Evolutionary conservation across 2,888 invertebrate species (phyloP).

Genomic region (Octodonta nipae): DNA sequence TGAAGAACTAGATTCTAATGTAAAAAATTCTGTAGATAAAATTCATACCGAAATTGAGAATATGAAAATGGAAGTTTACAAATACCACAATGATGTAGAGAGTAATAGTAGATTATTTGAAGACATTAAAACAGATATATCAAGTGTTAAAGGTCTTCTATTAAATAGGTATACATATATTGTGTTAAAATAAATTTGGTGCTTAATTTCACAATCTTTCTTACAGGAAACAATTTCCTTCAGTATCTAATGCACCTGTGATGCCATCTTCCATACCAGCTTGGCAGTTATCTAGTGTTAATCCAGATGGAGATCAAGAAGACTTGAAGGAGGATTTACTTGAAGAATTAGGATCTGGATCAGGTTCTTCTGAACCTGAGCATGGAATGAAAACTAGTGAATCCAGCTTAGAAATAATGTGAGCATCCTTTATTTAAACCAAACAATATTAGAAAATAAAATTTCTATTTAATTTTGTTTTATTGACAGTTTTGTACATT

Average conservation of each 20-base stretch:
- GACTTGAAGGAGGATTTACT: slow-evolving; percentile 44
- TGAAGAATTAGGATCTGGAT: slow-evolving; percentile 40
- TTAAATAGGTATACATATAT: slow-evolving; percentile 45
- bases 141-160: slow-evolving; percentile 59
- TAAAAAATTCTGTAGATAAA: slow-evolving; percentile 45
- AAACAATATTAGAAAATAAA: no score
- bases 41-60: slow-evolving; percentile 52
- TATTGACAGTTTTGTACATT: no score
- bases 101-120: slow-evolving; percentile 49
- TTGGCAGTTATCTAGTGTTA: slow-evolving; percentile 60
- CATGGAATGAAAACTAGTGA: slow-evolving; percentile 63
- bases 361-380: slow-evolving; percentile 55
- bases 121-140: slow-evolving; percentile 53
- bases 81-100: slow-evolving; percentile 35
- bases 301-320: slow-evolving; percentile 28
- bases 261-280: slow-evolving; percentile 63
- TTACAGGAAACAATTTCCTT: slow-evolving; percentile 64
- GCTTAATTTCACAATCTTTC: neutral
- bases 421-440: no score
- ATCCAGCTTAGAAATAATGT: slow-evolving; percentile 64
- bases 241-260: slow-evolving; percentile 44
- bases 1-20: slow-evolving; percentile 51
- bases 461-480: no score
- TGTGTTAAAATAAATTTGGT: neutral
- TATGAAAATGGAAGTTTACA: slow-evolving; percentile 52